phyloP scores from a whole-genome alignment of 2,888 invertebrate species.

The Candidula unifasciata region DNA sequence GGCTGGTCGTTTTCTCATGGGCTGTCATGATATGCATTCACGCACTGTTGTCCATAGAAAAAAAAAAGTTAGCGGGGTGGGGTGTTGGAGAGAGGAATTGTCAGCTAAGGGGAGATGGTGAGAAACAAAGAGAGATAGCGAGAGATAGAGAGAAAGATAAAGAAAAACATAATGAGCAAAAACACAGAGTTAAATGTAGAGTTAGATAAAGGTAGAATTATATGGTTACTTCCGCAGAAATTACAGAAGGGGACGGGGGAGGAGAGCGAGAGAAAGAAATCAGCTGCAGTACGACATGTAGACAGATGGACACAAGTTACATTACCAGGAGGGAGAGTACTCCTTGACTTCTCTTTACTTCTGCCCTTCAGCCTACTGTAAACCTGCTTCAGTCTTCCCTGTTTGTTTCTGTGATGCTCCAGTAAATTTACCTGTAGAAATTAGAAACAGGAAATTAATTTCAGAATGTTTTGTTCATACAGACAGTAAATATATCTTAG shows the following conservation, averaged over 20 bases:
- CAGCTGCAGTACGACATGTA: no score
- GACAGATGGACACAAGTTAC: no score
- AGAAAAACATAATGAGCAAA: no score
- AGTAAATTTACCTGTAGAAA: constrained; percentile 48
- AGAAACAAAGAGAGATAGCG: background rate
- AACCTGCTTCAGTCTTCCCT: constrained; percentile 73
- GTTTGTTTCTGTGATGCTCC: constrained; percentile 65
- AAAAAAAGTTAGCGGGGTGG: no score
- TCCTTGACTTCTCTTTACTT: constrained; percentile 66
- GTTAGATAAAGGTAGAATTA: no score
- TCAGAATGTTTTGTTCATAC: no score
- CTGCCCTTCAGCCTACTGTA: constrained; percentile 70
- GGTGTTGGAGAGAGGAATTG: no score
- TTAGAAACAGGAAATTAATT: background rate
- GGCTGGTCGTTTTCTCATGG: no score
- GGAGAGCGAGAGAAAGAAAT: background rate
- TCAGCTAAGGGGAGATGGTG: background rate
- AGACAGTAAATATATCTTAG: no score
- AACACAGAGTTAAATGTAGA: no score
- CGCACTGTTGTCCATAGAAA: no score
- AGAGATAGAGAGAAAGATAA: background rate
- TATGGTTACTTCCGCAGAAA: background rate
- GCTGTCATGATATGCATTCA: no score
- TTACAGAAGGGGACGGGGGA: background rate
- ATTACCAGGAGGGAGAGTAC: constrained; percentile 49